These are phyloP conservation scores for Sialis lutaria DNA, from an alignment of 2,888 invertebrate species.

Conservation along the genomic window DNA sequence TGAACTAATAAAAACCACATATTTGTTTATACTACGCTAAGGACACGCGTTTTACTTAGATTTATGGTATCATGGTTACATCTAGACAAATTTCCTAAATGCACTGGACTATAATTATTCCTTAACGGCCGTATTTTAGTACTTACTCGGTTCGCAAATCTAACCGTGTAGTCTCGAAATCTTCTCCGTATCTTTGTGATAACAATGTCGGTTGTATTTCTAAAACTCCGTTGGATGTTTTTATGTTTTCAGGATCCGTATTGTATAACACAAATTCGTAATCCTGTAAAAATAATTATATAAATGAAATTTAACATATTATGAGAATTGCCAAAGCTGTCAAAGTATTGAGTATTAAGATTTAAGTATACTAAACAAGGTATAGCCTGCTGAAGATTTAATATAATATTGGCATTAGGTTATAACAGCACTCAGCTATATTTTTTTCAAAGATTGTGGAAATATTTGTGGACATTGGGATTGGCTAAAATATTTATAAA, in stretches of 20 bases:
- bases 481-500: background rate
- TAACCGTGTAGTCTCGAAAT: constrained; percentile 21
- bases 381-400: too few relatives aligned
- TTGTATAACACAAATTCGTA: constrained; percentile 45
- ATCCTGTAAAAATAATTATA: constrained; percentile 26
- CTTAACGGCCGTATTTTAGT: background rate
- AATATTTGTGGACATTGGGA: background rate
- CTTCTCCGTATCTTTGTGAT: constrained; percentile 28
- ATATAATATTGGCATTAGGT: too few relatives aligned
- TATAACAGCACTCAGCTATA: too few relatives aligned
- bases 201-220: constrained; percentile 36
- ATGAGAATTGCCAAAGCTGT: background rate
- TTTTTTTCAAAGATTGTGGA: background rate
- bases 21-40: too few relatives aligned
- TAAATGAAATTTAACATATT: background rate
- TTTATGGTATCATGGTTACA: too few relatives aligned
- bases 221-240: constrained; percentile 31
- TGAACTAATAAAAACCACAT: too few relatives aligned
- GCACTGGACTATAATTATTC: too few relatives aligned
- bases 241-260: constrained; percentile 33
- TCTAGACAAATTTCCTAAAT: too few relatives aligned
- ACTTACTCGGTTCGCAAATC: constrained; percentile 2
- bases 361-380: too few relatives aligned
- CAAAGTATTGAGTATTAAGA: too few relatives aligned
- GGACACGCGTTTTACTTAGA: too few relatives aligned